Conservation (phyloP, 1,140 invertebrate species). For the Cydia amplana region DNA sequence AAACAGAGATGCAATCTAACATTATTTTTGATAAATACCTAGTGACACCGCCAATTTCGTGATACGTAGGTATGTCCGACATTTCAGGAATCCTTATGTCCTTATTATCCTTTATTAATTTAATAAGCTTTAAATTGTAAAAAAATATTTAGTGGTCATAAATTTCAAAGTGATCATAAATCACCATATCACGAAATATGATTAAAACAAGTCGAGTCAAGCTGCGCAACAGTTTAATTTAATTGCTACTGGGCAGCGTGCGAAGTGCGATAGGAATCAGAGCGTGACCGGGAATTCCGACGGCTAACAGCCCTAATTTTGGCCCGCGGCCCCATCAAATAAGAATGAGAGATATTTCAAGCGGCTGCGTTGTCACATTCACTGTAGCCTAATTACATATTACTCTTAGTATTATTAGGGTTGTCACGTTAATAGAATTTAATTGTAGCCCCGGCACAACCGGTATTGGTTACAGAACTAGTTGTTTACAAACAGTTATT, state of each 20-base stretch:
- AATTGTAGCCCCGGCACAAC: conserved; percentile 57
- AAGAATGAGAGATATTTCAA: conserved; percentile 72
- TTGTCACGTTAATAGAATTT: conserved; percentile 72
- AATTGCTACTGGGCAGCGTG: conserved; percentile 10
- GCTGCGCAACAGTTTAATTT: conserved; percentile 12
- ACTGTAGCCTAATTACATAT: conserved; percentile 68
- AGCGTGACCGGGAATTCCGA: background rate
- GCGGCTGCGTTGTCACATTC: conserved; percentile 60
- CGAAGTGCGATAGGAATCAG: conserved; percentile 12
- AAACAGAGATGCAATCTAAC: no score
- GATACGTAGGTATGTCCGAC: no score
- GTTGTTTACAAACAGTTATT: conserved; percentile 38
- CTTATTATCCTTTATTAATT: no score
- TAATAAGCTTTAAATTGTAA: no score
- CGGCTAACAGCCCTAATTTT: conserved; percentile 21
- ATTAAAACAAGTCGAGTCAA: background rate
- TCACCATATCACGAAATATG: background rate
- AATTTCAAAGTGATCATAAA: background rate
- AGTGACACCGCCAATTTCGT: no score
- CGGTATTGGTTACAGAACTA: conserved; percentile 50
- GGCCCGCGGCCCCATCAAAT: conserved; percentile 52
- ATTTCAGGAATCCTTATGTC: no score
- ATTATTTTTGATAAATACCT: no score
- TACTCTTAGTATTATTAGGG: conserved; percentile 38
- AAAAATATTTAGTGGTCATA: background rate